Conservation (phyloP, 2,113 vertebrate species). For the Chascanopsetta lugubris region DNA sequence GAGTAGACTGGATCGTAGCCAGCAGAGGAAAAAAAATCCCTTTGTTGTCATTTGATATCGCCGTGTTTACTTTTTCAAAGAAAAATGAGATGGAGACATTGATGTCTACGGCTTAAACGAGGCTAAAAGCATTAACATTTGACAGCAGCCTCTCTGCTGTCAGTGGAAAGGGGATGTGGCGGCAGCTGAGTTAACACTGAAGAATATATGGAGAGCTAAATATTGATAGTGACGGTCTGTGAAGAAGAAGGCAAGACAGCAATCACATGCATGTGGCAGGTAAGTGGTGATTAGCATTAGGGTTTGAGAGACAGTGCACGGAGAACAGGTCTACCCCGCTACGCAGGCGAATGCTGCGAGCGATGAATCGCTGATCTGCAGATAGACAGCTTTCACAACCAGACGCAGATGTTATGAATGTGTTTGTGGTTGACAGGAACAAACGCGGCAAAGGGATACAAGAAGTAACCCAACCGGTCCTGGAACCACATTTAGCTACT, state of each 20-base stretch:
- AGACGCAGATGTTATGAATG: constrained; percentile 2
- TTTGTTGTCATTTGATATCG: neutral
- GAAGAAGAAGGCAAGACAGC: neutral
- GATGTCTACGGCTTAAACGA: neutral
- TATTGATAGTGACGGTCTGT: neutral
- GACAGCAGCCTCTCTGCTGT: neutral
- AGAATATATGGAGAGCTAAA: neutral
- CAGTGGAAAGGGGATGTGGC: neutral
- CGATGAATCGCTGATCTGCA: constrained; percentile 64
- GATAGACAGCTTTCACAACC: constrained; percentile 55
- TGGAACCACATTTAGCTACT: constrained; percentile 6
- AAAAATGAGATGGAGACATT: neutral
- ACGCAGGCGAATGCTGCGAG: constrained; percentile 35
- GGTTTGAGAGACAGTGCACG: constrained; percentile 6
- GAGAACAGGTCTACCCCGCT: constrained; percentile 62
- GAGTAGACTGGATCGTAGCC: neutral
- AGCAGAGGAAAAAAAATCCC: neutral
- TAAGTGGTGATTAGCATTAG: constrained; percentile 51
- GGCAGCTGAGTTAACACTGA: neutral
- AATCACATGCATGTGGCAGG: constrained; percentile 8
- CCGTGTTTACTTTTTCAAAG: neutral
- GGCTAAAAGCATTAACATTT: neutral
- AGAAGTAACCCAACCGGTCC: constrained; percentile 28
- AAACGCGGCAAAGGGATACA: neutral
- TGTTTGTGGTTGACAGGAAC: constrained; percentile 10